Conservation (phyloP, 1,140 invertebrate genomes). For the Ceratina calcarata region DNA sequence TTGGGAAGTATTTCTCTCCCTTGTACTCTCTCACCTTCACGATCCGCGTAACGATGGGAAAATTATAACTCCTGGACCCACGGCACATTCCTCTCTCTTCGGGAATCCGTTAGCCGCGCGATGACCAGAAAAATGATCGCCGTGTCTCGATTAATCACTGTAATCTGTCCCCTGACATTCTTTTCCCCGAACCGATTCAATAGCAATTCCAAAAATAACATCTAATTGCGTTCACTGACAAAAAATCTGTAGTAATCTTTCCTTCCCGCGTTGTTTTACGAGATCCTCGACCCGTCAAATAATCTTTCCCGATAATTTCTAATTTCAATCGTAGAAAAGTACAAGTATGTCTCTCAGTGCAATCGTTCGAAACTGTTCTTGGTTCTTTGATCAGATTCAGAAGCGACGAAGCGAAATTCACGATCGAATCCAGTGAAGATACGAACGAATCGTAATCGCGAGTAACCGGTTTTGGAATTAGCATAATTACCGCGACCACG, state of each 20-base stretch:
- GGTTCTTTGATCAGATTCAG: no score
- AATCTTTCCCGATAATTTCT: no score
- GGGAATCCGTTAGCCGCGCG: conserved; percentile 3
- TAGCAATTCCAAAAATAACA: not conserved
- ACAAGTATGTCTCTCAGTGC: no score
- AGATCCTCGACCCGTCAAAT: no score
- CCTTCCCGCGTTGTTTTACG: no score
- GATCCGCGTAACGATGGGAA: conserved; percentile 51
- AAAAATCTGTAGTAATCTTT: no score
- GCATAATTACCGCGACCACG: conserved; percentile 46
- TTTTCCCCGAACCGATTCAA: not conserved
- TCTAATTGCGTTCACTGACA: not conserved
- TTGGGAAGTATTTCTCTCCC: conserved; percentile 18
- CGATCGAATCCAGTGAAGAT: not conserved
- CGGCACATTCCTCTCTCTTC: conserved; percentile 24
- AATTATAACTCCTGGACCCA: conserved; percentile 54
- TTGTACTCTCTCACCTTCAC: not conserved
- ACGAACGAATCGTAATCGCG: conserved; percentile 5
- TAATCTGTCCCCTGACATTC: not conserved
- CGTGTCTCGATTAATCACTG: conserved; percentile 17
- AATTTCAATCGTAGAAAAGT: no score
- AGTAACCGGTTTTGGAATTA: conserved; percentile 42
- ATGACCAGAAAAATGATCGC: not conserved
- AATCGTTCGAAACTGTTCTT: no score
- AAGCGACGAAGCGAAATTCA: no score